A percentile compares a stretch with the other conserved stretches of the same genome.
Conservation (phyloP, 2,797 vertebrate genomes). For the Dermochelys coriacea region DNA sequence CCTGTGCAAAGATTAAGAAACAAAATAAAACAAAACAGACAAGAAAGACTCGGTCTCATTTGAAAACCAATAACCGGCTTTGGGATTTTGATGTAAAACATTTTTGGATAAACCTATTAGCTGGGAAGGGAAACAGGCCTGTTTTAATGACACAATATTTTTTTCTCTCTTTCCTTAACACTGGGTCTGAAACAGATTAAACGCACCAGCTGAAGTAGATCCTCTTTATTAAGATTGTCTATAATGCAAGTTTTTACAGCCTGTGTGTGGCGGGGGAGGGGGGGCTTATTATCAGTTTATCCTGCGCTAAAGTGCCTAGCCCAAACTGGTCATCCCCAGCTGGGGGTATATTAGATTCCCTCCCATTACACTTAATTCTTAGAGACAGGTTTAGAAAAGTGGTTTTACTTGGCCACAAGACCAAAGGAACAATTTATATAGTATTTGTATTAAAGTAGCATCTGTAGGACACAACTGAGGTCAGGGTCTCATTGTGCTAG, state of each 20-base stretch:
- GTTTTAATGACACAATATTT: constrained; percentile 55
- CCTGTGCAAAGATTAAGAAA: neutral
- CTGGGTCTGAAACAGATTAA: constrained; percentile 50
- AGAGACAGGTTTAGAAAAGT: neutral
- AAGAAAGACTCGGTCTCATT: constrained; percentile 50
- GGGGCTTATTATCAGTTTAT: neutral
- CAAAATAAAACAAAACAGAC: constrained; percentile 37
- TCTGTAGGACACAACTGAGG: neutral
- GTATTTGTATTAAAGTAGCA: neutral
- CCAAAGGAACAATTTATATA: neutral
- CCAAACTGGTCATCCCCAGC: neutral
- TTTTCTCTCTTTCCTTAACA: constrained; percentile 5
- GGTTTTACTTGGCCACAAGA: neutral
- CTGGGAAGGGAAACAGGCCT: constrained; percentile 60
- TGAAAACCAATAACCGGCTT: constrained; percentile 66
- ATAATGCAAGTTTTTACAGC: neutral
- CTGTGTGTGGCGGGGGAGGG: neutral
- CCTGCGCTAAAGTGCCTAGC: neutral
- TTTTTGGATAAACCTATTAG: constrained; percentile 79
- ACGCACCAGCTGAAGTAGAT: constrained; percentile 18
- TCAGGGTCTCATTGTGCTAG: neutral
- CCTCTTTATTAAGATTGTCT: neutral
- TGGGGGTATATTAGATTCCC: neutral
- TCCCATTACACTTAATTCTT: neutral
- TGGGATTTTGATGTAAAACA: constrained; percentile 67